phyloP scores from a whole-genome alignment of 2,797 vertebrate genomes.

The Pogoniulus pusillus region DNA sequence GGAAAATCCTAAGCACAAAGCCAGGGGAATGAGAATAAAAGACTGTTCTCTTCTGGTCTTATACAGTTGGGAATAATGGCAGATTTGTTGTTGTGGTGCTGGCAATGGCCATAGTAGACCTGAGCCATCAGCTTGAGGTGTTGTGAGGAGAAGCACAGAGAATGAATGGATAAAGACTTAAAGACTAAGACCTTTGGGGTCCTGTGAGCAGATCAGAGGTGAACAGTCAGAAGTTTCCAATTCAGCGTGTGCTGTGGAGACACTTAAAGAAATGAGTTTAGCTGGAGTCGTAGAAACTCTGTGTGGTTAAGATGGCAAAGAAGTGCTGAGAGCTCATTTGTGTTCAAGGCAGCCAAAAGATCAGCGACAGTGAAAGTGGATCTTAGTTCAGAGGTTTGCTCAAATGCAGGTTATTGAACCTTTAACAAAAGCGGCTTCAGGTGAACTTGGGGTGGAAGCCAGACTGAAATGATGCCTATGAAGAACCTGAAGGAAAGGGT shows the following conservation, averaged over 20 bases:
- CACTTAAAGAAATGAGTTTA: neutral
- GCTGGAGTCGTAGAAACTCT: neutral
- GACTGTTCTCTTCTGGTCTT: neutral
- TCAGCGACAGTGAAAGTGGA: neutral
- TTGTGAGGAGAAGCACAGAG: neutral
- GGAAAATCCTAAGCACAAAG: neutral
- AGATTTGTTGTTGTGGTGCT: neutral
- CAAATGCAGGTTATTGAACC: neutral
- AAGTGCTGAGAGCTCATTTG: neutral
- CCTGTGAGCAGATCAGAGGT: neutral
- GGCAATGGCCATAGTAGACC: neutral
- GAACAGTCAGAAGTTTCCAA: neutral
- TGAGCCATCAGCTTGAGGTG: neutral
- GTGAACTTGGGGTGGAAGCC: neutral
- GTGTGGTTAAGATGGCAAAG: neutral
- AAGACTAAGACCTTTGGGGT: neutral
- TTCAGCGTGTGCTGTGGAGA: neutral
- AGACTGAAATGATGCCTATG: neutral
- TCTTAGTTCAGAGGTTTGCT: neutral
- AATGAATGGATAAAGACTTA: neutral
- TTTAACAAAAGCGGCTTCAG: neutral
- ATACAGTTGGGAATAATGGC: neutral
- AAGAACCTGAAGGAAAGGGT: neutral
- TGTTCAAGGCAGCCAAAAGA: neutral
- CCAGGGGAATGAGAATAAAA: neutral